A percentile compares a stretch with the other conserved stretches of the same genome.
Conservation (phyloP, 2,888 invertebrate genomes). For the Linnaemya vulpina region DNA sequence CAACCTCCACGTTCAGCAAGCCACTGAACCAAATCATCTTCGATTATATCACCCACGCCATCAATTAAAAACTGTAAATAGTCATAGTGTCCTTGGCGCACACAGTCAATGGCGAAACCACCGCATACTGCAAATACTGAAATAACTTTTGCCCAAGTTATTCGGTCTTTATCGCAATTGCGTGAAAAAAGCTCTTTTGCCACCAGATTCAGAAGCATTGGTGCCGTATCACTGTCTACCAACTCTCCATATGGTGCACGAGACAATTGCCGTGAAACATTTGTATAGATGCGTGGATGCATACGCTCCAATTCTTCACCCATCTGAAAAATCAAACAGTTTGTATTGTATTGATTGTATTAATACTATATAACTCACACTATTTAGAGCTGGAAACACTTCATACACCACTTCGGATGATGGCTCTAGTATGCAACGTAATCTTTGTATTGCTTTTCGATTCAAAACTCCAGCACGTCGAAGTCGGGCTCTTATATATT, state of each 20-base stretch:
- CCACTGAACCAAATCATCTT: constrained; percentile 88
- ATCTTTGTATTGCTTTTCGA: constrained; percentile 88
- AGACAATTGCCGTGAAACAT: constrained; percentile 89
- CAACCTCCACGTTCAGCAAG: constrained; percentile 93
- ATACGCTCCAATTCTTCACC: constrained; percentile 90
- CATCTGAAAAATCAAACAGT: constrained; percentile 80
- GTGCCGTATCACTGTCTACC: constrained; percentile 83
- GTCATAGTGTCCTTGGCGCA: constrained; percentile 89
- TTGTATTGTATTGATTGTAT: too few relatives aligned
- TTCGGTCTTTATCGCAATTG: constrained; percentile 82
- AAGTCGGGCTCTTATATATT: constrained; percentile 89
- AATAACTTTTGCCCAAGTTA: constrained; percentile 91
- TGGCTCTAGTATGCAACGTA: constrained; percentile 85
- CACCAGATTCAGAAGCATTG: constrained; percentile 86
- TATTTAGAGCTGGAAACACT: constrained; percentile 86
- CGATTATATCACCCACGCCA: constrained; percentile 89
- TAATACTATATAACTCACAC: constrained; percentile 80
- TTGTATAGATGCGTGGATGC: constrained; percentile 89
- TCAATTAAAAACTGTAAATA: constrained; percentile 90
- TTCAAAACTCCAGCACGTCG: constrained; percentile 89
- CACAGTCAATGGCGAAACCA: constrained; percentile 91
- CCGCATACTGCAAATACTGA: constrained; percentile 93
- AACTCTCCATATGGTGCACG: constrained; percentile 85
- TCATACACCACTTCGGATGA: constrained; percentile 85
- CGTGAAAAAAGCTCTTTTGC: constrained; percentile 88